Base-by-base conservation (phyloP, 2,113 vertebrate genomes). In the Lamprologus sp. region DNA sequence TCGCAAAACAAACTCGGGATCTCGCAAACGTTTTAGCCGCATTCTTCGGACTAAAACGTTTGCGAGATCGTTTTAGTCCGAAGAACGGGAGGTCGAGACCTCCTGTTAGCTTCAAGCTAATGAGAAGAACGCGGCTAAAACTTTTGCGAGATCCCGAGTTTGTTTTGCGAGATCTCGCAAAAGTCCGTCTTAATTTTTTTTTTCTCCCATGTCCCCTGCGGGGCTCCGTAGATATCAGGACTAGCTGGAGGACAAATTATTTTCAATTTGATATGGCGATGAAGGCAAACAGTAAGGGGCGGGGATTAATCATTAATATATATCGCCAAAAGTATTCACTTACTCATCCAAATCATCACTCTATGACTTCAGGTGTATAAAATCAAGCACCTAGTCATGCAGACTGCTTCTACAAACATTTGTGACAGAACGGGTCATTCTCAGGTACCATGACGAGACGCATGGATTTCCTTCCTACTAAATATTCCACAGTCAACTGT, bases 391-490 rank as follows among this genome's bases (percentile, higher is more conserved):
- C 58, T n/a, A 63, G 58, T 63, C 9, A 63, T 63, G 58, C 17
- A 63, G 58, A n/a, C 58, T 63, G 31, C 58, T 63, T 63, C 58
- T 63, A 35, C 28, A 63, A 35, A 63, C 31, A 63, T 63, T 11
- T 35, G 17, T 63, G 28, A 63, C 31, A 35, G 58, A 63, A 35
- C 9, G 17, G 31, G 5, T 63, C 58, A 35, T 35, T 63, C 17
- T 63, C 17, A 35, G 58, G 0, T 63, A 63, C 17, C 17, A 19
- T 35, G 60, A 65, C 3, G 0, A n/a, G 60, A 35, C 3, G 9
- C 17, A 12, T 35, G 31, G 0, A 63, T 63, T 63, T 0, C 31
- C 9, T n/a, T 0, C 58, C 31, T 12, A 63, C 0, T 35, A 63
- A 12, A 63, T 63, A 63, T 12, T 63, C 31, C 58, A 63, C 58